A percentile compares a stretch with the other conserved stretches of the same genome.
Evolutionary conservation across 2,888 invertebrate species (phyloP).

Genomic region (Hypselothyrea guttata): DNA sequence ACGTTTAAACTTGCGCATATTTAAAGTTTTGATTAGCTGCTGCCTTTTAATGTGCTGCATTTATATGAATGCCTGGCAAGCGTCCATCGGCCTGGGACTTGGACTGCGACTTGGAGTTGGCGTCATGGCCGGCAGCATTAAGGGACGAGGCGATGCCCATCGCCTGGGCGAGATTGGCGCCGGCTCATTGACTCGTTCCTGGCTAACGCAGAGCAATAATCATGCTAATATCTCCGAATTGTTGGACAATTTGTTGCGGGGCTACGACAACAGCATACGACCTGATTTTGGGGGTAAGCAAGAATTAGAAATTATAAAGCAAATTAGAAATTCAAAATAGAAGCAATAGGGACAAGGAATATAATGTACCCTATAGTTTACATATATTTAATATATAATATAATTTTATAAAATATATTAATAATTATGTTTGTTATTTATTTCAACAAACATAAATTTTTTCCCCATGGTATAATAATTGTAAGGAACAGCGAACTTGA

Average conservation of each 20-base stretch:
- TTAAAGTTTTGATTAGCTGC: constrained; percentile 79
- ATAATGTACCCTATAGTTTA: no score
- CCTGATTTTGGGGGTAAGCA: constrained; percentile 90
- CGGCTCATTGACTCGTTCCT: constrained; percentile 54
- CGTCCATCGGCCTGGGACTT: constrained; percentile 44
- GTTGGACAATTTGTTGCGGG: constrained; percentile 88
- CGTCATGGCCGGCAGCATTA: constrained; percentile 74
- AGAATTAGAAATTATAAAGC: no score
- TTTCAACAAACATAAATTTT: no score
- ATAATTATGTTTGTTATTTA: no score
- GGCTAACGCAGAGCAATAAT: constrained; percentile 85
- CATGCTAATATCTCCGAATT: constrained; percentile 89
- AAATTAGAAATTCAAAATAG: no score
- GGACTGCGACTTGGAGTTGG: constrained; percentile 10
- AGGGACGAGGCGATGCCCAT: constrained; percentile 70
- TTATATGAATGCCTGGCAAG: constrained; percentile 69
- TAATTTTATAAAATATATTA: no score
- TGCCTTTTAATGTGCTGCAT: constrained; percentile 66
- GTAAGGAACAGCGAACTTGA: no score
- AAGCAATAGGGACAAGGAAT: no score
- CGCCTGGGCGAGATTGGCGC: constrained; percentile 51
- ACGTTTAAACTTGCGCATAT: constrained; percentile 70
- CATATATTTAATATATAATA: no score
- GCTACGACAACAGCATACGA: constrained; percentile 91
- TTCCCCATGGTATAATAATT: no score